These are phyloP conservation scores for Jacana jacana DNA, from an alignment of 2,113 vertebrate genomes.

Conservation along the genomic window DNA sequence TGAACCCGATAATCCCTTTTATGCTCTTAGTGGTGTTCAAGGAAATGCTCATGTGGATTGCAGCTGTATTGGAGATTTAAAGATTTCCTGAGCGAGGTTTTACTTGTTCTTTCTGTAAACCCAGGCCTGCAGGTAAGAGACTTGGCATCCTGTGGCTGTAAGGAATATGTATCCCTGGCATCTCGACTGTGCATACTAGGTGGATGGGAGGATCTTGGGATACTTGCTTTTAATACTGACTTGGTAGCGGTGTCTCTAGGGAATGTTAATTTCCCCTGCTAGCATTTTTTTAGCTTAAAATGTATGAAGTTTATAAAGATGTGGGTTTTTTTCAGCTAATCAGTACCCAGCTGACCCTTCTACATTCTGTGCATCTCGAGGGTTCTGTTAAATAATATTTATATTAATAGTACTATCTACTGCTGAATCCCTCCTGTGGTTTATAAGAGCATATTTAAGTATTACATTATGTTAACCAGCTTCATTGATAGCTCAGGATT, in stretches of 20 bases:
- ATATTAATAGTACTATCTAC: constrained; percentile 51
- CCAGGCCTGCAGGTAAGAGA: not conserved
- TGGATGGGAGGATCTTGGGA: not conserved
- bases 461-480: constrained; percentile 38
- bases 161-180: not conserved
- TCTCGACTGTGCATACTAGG: not conserved
- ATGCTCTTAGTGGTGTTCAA: not conserved
- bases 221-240: not conserved
- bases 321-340: not conserved
- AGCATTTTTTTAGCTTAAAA: not conserved
- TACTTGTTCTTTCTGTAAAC: not conserved
- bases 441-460: constrained; percentile 59
- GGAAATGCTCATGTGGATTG: not conserved
- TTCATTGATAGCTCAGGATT: not conserved
- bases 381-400: constrained; percentile 46
- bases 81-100: not conserved
- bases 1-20: not conserved
- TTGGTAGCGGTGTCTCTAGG: not conserved
- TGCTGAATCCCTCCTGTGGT: constrained; percentile 42
- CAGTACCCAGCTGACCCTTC: not conserved
- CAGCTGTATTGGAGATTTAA: not conserved
- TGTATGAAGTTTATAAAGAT: not conserved
- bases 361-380: constrained; percentile 4
- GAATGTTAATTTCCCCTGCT: not conserved
- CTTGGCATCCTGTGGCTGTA: not conserved